Evolutionary conservation across 2,888 invertebrate genomes (phyloP).

Genomic region (Crepidodera aurea): DNA sequence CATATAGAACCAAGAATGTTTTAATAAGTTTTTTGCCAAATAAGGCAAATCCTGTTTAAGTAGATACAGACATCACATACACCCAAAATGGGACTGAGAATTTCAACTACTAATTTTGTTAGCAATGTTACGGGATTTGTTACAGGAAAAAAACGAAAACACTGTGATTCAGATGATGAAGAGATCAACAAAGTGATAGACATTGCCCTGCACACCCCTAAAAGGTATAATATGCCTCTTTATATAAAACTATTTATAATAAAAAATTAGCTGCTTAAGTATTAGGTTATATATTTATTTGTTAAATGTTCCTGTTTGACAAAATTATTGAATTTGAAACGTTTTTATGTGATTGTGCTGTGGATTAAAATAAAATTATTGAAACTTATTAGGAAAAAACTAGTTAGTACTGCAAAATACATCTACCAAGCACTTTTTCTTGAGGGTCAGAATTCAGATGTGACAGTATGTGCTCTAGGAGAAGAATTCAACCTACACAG

Average conservation of each 20-base stretch:
- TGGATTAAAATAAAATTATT: no score
- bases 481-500: constrained; percentile 79
- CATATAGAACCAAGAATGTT: background rate
- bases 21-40: background rate
- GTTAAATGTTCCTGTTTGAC: no score
- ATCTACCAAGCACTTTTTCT: constrained; percentile 80
- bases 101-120: constrained; percentile 59
- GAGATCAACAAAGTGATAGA: constrained; percentile 65
- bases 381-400: constrained; percentile 71
- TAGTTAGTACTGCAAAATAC: constrained; percentile 77
- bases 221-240: no score
- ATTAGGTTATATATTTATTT: no score
- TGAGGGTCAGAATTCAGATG: constrained; percentile 79
- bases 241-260: no score
- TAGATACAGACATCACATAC: no score
- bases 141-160: constrained; percentile 65
- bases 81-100: constrained; percentile 61
- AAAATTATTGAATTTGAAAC: constrained; percentile 28
- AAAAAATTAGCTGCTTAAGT: no score
- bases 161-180: constrained; percentile 64
- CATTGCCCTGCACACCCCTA: constrained; percentile 69
- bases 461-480: constrained; percentile 75
- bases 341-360: constrained; percentile 15
- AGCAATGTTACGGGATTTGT: constrained; percentile 62
- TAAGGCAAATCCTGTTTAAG: background rate